Base-by-base conservation (phyloP, 2,113 vertebrate species). In the Physeter macrocephalus region DNA sequence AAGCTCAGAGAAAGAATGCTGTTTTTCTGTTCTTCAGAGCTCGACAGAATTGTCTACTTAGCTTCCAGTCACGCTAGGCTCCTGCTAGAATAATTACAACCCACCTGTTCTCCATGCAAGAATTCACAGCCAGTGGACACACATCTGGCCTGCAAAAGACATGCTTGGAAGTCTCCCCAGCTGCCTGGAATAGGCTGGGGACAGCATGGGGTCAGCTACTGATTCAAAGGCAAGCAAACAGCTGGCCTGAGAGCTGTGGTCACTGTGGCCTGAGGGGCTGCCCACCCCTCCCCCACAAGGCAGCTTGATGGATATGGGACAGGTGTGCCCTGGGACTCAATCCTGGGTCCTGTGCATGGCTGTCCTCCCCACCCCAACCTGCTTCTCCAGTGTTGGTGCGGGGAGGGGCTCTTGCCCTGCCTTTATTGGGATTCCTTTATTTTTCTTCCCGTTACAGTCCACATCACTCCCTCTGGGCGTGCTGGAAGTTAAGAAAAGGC, bases 71-170 rank as follows among this genome's bases (percentile, higher is more conserved):
- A 94, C 3, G 7, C 95, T 97, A 46, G 34, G 95, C 95, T 96
- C 64, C 98, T 98, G 98, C 93, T 98, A 98, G 97, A 98, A 97
- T 98, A 94, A 98, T 98, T 98, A 98, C 96, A 96, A 98, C 98
- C 98, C 98, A 98, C 98, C 98, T 99, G 98, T 97, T 99, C 98
- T 98, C 98, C 98, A 98, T 96, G 98, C 97, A 97, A 96, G 93
- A 96, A 77, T 98, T 98, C 98, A 98, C 97, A 98, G 98, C 98
- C 98, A 98, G 98, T 96, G 98, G 97, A 97, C 97, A 96, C 97
- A 98, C 98, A 99, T 98, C 98, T 99, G 98, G 98, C 97, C 97
- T 98, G 95, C 97, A 98, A 98, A 97, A 98, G 72, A 97, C 98
- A 98, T 97, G 74, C 97, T 98, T 98, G 98, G 98, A 98, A 98